Evolutionary conservation across 2,888 invertebrate genomes (phyloP).

Genomic region (Calephelis perditalis): DNA sequence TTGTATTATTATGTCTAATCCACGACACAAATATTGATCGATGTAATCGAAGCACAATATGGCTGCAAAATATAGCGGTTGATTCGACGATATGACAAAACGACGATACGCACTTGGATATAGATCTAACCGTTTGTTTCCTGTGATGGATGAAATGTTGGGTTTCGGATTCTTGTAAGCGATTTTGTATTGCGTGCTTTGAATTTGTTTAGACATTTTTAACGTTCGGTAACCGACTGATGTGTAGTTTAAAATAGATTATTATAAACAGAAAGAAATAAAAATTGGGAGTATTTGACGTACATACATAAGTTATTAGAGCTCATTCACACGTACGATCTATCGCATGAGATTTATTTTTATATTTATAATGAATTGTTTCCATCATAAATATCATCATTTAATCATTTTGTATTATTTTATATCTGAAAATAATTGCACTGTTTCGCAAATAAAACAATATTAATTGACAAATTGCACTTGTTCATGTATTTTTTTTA

Average conservation of each 20-base stretch:
- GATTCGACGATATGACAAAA: conserved; percentile 22
- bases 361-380: too few species aligned
- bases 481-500: too few species aligned
- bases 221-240: not conserved
- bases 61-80: conserved; percentile 24
- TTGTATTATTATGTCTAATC: not conserved
- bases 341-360: too few species aligned
- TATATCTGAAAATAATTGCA: too few species aligned
- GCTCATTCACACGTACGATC: too few species aligned
- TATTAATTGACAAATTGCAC: too few species aligned
- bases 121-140: conserved; percentile 13
- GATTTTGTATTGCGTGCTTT: conserved; percentile 12
- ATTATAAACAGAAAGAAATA: too few species aligned
- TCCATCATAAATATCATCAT: too few species aligned
- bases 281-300: too few species aligned
- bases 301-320: too few species aligned
- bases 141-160: conserved; percentile 26
- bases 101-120: conserved; percentile 12
- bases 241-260: not conserved
- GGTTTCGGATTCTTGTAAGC: conserved; percentile 24
- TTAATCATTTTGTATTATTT: too few species aligned
- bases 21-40: not conserved
- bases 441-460: too few species aligned
- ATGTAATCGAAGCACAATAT: not conserved
- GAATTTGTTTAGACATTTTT: conserved; percentile 8